Percentiles rank a stretch among this genome's conserved stretches.
phyloP scores from a whole-genome alignment of 2,113 vertebrate species.

The Isichthys henryi region DNA sequence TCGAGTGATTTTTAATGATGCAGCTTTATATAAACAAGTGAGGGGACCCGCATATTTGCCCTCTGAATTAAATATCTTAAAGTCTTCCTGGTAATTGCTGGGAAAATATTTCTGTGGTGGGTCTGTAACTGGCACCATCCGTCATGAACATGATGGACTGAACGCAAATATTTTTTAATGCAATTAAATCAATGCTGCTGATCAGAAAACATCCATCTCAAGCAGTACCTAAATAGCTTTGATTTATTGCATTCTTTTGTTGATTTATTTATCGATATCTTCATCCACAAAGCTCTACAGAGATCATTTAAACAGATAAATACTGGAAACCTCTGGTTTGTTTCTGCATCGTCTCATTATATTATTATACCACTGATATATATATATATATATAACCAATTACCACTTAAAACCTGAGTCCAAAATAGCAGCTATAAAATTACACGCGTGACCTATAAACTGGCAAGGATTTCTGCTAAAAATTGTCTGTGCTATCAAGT shows the following conservation, averaged over 20 bases:
- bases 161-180: constrained; percentile 32
- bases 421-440: constrained; percentile 1
- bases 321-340: background rate
- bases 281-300: background rate
- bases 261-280: background rate
- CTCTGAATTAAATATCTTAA: constrained; percentile 45
- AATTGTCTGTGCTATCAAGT: background rate
- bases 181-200: constrained; percentile 16
- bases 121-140: constrained; percentile 51
- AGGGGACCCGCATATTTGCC: constrained; percentile 43
- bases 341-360: background rate
- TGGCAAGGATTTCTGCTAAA: background rate
- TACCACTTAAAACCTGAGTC: background rate
- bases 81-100: constrained; percentile 50
- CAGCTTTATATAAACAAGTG: constrained; percentile 40
- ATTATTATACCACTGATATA: background rate
- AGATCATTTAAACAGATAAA: background rate
- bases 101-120: constrained; percentile 49
- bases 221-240: background rate
- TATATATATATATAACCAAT: background rate
- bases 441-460: background rate
- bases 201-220: constrained; percentile 19
- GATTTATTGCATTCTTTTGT: background rate
- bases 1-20: constrained; percentile 31
- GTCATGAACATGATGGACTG: constrained; percentile 39